Evolutionary conservation across 2,888 invertebrate genomes (phyloP), one percentile per base, ranked within the genome.

Genomic region (Hemaris fuciformis): DNA sequence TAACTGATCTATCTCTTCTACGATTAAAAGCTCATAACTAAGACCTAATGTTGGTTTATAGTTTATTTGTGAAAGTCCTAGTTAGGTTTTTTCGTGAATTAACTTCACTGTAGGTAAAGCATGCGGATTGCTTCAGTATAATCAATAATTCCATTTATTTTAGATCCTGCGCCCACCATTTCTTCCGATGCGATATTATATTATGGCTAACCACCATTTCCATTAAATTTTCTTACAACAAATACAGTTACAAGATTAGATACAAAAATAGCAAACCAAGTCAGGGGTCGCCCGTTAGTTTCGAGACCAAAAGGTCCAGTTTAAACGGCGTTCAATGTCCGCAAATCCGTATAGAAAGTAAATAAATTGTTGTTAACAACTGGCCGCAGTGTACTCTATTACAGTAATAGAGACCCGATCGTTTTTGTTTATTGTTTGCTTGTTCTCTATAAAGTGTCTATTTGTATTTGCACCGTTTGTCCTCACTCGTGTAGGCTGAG

Each of bases 311-410:
- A 60, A 53, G 60, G 60, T 60, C 60, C 48, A 60, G 60, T 59
- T 59, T 46, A 31, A 60, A 60, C 48, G 53, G 41, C 48, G 48
- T 41, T 20, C 60, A 60, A 53, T 67, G 62, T 66, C 62, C 65
- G 67, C 66, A 73, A 70, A 71, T 69, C 74, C 71, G 70, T 64
- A 63, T 80, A 79, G 81, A 81, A 81, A 81, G 81, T 80, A 79
- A 76, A 79, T 80, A 80, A 79, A 79, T 80, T 77, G 79, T 70
- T 69, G 71, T 69, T 72, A 73, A 69, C 74, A 69, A 69, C 72
- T 70, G 64, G 67, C 68, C 71, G 43, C 60, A 34, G 64, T 59
- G 60, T 48, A 23, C 31, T 58, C 59, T 58, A 25, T 31, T 59
- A 62, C 57, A 41, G 61, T 62, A 57, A 62, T 62, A 57, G 34